Evolutionary conservation across 1,140 invertebrate species (phyloP).

Genomic region (Mamestra configurata): DNA sequence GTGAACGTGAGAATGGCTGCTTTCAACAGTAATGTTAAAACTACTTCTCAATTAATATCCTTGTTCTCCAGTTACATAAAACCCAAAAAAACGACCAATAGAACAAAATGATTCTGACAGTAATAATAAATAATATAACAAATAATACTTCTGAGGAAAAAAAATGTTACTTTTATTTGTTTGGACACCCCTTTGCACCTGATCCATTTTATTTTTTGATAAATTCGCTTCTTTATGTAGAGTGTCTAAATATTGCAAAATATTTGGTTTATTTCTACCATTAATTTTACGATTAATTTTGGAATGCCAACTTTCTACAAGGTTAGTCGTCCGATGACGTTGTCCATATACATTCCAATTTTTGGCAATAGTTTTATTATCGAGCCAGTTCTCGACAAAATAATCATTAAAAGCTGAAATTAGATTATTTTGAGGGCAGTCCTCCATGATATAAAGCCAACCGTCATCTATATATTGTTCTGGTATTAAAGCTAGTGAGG

Average conservation of each 20-base stretch:
- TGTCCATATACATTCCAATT: conserved; percentile 10
- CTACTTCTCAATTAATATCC: neutral
- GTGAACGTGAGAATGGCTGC: neutral
- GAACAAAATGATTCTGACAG: no score
- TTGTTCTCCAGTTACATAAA: neutral
- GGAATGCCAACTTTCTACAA: no score
- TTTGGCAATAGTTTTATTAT: conserved; percentile 4
- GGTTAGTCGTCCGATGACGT: conserved; percentile 7
- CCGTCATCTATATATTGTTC: conserved; percentile 9
- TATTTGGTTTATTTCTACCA: no score
- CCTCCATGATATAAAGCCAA: neutral
- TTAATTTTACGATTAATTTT: no score
- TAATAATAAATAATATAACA: no score
- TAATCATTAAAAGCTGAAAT: conserved; percentile 4
- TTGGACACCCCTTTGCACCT: no score
- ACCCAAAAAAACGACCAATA: neutral
- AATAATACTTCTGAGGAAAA: no score
- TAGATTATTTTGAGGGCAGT: neutral
- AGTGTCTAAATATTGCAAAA: no score
- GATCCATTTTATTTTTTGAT: no score
- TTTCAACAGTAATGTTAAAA: neutral
- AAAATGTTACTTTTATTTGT: no score
- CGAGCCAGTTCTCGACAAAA: conserved; percentile 2
- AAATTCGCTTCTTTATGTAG: no score
- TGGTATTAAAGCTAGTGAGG: conserved; percentile 12